Conservation (phyloP, 1,140 invertebrate species). For the Coboldia fuscipes region DNA sequence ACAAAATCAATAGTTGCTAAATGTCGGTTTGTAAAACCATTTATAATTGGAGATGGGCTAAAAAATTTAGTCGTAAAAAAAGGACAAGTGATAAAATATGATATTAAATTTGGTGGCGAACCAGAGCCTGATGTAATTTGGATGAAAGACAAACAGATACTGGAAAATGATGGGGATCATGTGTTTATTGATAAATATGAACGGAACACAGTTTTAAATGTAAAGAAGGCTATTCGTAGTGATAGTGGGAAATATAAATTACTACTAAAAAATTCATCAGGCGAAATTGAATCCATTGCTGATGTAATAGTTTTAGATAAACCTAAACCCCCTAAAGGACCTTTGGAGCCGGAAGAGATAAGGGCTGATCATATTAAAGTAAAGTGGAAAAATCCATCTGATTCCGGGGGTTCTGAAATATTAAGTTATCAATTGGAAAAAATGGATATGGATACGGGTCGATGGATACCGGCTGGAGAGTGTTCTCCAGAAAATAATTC, state of each 20-base stretch:
- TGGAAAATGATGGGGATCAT: slow-evolving; percentile 40
- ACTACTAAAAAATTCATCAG: slow-evolving; percentile 62
- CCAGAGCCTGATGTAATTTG: slow-evolving; percentile 82
- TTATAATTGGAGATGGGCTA: slow-evolving; percentile 68
- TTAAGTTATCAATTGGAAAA: slow-evolving; percentile 95
- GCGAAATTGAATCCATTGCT: slow-evolving; percentile 56
- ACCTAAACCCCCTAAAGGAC: slow-evolving; percentile 64
- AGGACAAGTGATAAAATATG: slow-evolving; percentile 77
- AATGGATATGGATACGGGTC: slow-evolving; percentile 79
- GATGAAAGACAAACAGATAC: slow-evolving; percentile 46
- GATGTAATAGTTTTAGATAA: slow-evolving; percentile 82
- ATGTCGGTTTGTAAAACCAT: slow-evolving; percentile 85
- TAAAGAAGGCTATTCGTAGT: slow-evolving; percentile 59
- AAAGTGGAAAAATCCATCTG: slow-evolving; percentile 86
- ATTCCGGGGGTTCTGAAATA: slow-evolving; percentile 80
- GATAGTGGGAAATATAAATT: slow-evolving; percentile 86
- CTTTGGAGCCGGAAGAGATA: slow-evolving; percentile 69
- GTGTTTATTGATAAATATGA: slow-evolving; percentile 79
- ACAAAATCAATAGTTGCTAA: slow-evolving; percentile 93
- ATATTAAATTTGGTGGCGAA: slow-evolving; percentile 87
- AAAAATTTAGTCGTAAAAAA: slow-evolving; percentile 81
- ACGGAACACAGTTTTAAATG: slow-evolving; percentile 73
- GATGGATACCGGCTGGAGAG: slow-evolving; percentile 82
- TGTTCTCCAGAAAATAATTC: slow-evolving; percentile 58
- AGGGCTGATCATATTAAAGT: slow-evolving; percentile 80